Base-by-base conservation (phyloP, 1,140 invertebrate species). In the Halictus rubicundus region DNA sequence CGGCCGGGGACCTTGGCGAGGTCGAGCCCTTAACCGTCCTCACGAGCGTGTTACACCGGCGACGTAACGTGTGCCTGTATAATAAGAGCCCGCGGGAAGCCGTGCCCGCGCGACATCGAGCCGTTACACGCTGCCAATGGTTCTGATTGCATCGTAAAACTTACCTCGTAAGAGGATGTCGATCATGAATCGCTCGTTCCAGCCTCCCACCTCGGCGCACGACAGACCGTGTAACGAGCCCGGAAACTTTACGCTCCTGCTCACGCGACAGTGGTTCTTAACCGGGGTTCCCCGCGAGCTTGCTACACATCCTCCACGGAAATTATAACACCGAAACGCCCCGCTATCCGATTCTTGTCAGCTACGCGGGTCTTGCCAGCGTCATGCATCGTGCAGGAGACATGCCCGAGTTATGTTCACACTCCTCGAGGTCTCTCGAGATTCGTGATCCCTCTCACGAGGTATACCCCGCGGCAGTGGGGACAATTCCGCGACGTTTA, bases 81-180 rank as follows among this genome's bases (percentile, higher is more conserved):
- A 86, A 85, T 68, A 49, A 60, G 49, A 65, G n/a, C 64, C 49
- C 72, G 14, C 66, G 59, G 68, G 76, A 25, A 23, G 42, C n/a
- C 52, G n/a, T 46, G 42, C 10, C 49, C 19, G 54, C 21, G 49
- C 57, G 59, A 52, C 37, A 52, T 60, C 57, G 63, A 42, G 72
- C 23, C 69, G 63, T 82, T 81, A 74, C 70, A 65, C 21, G 66
- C 21, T 60, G 27, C 59, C 77, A 64, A 86, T 83, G 79, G 52
- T 78, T 78, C 80, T 61, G 37, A 74, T 63, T 78, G 68, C 78
- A 19, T 83, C 70, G 57, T 87, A 81, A 86, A 87, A 87, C 76
- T 63, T 78, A 32, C 39, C 74, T 68, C 19, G 78, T 74, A 78
- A 73, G 60, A 59, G 46, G 52, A 54, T 80, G 78, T 86, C 78